Base-by-base conservation (phyloP, 2,888 invertebrate genomes). In the Drosophila testacea region DNA sequence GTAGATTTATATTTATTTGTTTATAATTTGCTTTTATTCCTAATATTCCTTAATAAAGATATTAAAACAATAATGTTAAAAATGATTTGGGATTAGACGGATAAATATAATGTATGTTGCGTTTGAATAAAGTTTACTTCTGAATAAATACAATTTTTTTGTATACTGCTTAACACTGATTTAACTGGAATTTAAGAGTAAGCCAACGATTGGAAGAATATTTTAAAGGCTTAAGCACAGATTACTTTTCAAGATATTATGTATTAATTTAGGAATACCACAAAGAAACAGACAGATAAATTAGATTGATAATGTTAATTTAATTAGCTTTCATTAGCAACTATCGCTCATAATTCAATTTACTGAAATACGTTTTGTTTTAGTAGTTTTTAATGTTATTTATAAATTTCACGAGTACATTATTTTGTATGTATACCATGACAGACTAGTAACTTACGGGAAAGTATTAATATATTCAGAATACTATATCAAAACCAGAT, bases 11-110 rank as follows among this genome's bases (percentile, higher is more conserved):
- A 30, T 39, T 52, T 34, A 52, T 34, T 60, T 61, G 36, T 34
- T 63, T 50, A 34, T 50, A 42, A 55, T 73, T 52, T 54, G 59
- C n/a, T n/a, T n/a, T n/a, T n/a, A n/a, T n/a, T n/a, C n/a, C n/a
- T n/a, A n/a, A n/a, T n/a, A n/a, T 9, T 16, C 0, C 9, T 22
- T 46, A n/a, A 32, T 32, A 32, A 6, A 32, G 6, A 32, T 32
- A 32, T 9, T 30, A 1, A 30, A 32, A 6, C 9, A 32, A 32
- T 32, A 32, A 22, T 22, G 3, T 3, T 22, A 22, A 22, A 22
- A 22, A 22, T 22, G 3, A 22, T 22, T 22, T 22, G 22, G 22
- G 22, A 2, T 22, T 2, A 22, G 22, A 22, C 1, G 22, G 22
- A 22, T 32, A 32, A 6, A 6, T 32, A 32, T 6, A 32, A 32